These are phyloP conservation scores for Epicampocera succincta DNA, from an alignment of 2,888 invertebrate genomes.

Conservation along the genomic window DNA sequence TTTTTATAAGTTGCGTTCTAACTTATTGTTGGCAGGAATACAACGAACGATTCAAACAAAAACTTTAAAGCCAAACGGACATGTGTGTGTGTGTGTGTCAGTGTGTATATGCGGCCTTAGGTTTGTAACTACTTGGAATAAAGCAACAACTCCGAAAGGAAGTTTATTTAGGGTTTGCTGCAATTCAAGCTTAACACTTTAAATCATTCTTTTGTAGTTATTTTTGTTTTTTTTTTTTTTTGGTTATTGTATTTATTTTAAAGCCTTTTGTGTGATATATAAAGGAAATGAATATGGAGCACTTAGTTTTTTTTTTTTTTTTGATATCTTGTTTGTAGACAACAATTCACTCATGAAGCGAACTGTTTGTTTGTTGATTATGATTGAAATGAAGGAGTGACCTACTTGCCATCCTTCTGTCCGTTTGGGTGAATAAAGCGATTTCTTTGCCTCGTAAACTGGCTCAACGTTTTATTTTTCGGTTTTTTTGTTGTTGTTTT, in stretches of 20 bases:
- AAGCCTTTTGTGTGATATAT: slow-evolving; percentile 15
- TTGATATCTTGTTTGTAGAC: slow-evolving; percentile 7
- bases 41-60: slow-evolving; percentile 20
- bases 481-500: neutral
- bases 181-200: slow-evolving; percentile 58
- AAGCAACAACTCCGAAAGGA: slow-evolving; percentile 38
- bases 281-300: slow-evolving; percentile 33
- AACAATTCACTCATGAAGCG: slow-evolving; percentile 37
- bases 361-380: slow-evolving; percentile 38
- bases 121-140: neutral
- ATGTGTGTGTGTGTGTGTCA: neutral
- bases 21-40: slow-evolving; percentile 28
- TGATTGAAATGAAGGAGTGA: slow-evolving; percentile 38
- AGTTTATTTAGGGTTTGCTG: slow-evolving; percentile 54
- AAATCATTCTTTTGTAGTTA: slow-evolving; percentile 46
- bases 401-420: slow-evolving; percentile 33
- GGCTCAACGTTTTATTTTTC: neutral
- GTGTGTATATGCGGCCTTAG: neutral
- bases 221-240: slow-evolving; percentile 12
- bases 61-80: neutral
- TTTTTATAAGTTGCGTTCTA: slow-evolving; percentile 38
- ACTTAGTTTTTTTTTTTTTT: neutral
- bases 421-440: neutral
- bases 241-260: slow-evolving; percentile 14
- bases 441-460: neutral